These are phyloP conservation scores for Neodiprion fabricii DNA, from an alignment of 1,140 invertebrate genomes.

Conservation along the genomic window DNA sequence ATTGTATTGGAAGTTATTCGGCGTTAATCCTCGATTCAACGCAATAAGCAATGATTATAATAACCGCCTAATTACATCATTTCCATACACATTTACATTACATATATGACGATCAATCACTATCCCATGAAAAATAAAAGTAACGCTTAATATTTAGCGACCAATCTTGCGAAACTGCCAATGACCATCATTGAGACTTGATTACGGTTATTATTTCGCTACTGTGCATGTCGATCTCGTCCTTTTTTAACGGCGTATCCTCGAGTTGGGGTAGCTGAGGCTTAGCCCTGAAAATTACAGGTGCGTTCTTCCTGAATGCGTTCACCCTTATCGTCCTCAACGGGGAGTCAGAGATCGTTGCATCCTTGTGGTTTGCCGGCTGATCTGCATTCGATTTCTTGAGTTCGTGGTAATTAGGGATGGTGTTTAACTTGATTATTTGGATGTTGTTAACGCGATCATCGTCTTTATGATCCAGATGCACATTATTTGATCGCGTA, in stretches of 20 bases:
- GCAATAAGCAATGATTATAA: neutral
- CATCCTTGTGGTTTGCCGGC: neutral
- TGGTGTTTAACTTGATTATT: neutral
- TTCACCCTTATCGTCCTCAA: constrained; percentile 47
- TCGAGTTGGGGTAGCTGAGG: constrained; percentile 42
- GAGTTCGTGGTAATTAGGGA: neutral
- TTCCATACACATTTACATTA: neutral
- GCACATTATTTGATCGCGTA: neutral
- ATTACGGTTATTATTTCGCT: constrained; percentile 7
- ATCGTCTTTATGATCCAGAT: neutral
- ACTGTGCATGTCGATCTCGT: neutral
- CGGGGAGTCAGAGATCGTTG: constrained; percentile 34
- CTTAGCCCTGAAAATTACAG: constrained; percentile 44
- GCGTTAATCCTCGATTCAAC: neutral
- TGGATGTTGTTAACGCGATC: neutral
- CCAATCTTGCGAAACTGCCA: neutral
- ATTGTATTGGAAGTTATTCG: neutral
- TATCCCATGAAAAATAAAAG: neutral
- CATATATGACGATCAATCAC: neutral
- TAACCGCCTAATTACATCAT: neutral
- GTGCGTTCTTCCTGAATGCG: constrained; percentile 34
- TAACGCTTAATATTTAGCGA: neutral
- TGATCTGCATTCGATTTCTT: constrained; percentile 18
- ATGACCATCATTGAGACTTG: neutral
- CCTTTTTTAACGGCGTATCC: neutral